These are phyloP conservation scores for Onychomys leucogaster DNA, from an alignment of 2,797 vertebrate genomes.

Conservation along the genomic window DNA sequence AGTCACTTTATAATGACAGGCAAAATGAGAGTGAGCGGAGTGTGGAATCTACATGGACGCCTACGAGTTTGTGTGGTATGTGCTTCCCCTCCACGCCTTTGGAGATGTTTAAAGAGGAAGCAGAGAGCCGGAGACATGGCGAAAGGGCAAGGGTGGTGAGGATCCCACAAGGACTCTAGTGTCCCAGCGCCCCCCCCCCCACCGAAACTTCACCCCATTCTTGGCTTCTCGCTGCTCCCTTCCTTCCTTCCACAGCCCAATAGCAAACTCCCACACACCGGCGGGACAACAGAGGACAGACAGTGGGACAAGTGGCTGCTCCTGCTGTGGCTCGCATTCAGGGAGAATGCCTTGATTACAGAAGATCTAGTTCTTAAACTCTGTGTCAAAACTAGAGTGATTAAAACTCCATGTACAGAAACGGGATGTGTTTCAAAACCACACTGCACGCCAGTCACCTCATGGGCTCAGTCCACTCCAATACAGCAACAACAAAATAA, in stretches of 20 bases:
- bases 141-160: conserved; percentile 16
- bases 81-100: conserved; percentile 35
- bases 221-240: conserved; percentile 60
- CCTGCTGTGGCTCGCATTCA: conserved; percentile 76
- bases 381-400: conserved; percentile 60
- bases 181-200: conserved; percentile 57
- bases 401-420: conserved; percentile 68
- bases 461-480: not conserved
- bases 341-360: conserved; percentile 67
- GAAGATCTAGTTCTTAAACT: conserved; percentile 75
- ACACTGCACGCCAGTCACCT: not conserved
- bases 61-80: not conserved
- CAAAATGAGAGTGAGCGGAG: not conserved
- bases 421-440: not conserved
- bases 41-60: not conserved
- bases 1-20: not conserved
- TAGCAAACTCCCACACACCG: conserved; percentile 79
- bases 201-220: conserved; percentile 69
- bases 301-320: conserved; percentile 74
- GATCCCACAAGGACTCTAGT: conserved; percentile 65
- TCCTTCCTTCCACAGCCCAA: conserved; percentile 56
- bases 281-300: conserved; percentile 62
- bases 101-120: conserved; percentile 61
- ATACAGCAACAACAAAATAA: conserved; percentile 9
- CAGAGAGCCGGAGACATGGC: conserved; percentile 34